Evolutionary conservation across 2,797 vertebrate species (phyloP), one percentile per base, ranked within the genome.

Genomic region (Oreochromis mossambicus): DNA sequence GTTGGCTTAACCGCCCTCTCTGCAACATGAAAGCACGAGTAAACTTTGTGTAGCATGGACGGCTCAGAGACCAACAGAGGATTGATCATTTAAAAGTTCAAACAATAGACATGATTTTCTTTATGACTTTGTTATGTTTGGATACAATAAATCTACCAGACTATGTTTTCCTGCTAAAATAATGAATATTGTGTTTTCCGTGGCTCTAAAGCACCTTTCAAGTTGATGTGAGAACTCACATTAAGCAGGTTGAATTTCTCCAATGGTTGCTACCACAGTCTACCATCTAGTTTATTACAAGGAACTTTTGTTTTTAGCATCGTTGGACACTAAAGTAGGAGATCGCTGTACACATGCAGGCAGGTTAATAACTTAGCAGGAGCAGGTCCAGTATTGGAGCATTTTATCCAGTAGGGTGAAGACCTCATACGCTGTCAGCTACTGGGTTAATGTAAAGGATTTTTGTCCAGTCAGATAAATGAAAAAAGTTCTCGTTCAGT

Each of bases 271-370:
- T 63, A 8, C 32, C 58, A 63, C 17, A 36, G 32, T 10, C 58
- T n/a, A 38, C 61, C 34, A 66, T 0, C 19, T 38, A 38, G 61
- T 38, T 66, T 66, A 5, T 38, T 38, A 21, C 34, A 0, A 5
- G 61, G 34, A 38, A 19, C 34, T 38, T 38, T 66, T 66, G 61
- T 66, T 66, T 66, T 38, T 14, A 21, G 11, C 61, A 38, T 38
- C 4, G 11, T 66, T 66, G 19, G 32, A 38, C 61, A 38, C 61
- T 38, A 34, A 66, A 21, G 19, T 8, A 36, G 17, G 58, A n/a
- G 32, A 5, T 34, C 15, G 34, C 0, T 55, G 24, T 55, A 14
- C 24, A 26, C 12, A 0, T 55, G 51, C 9, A 61, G 5, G 29
- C 29, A 61, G 29, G 56, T 19, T 61, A 12, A 43, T 13, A 13